Evolutionary conservation across 1,140 invertebrate genomes (phyloP), one percentile per base, ranked within the genome.

Genomic region (Conus betulinus): DNA sequence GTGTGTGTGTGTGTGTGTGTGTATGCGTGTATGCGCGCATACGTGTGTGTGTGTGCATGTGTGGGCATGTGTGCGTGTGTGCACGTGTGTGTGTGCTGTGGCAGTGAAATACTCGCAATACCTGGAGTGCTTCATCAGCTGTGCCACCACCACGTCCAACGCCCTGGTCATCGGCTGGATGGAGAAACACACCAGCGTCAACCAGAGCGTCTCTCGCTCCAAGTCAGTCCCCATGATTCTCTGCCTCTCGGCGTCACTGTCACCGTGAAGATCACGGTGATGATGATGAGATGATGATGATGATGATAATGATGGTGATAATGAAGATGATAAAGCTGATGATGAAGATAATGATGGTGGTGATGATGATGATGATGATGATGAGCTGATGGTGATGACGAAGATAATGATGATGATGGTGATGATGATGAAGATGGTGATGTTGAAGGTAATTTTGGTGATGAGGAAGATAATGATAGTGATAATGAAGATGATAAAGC

Each of bases 111-210:
- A 94, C 89, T 93, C 93, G 7, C 93, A 94, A 20, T 92, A 94
- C 88, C 89, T 95, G 57, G 94, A 95, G 52, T 95, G 94, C 87
- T 94, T 95, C 85, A 93, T 95, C 63, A 95, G 94, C 84, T 95
- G 95, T 92, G 90, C 95, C 13, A 95, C 95, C 0, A 94, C 91
- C 25, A 92, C 90, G 52, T 89, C 90, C 13, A 94, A 93, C 83
- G 94, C 95, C 53, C 84, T 95, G 53, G 94, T 94, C 83, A 94
- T 95, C 88, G 94, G 94, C 52, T 95, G 95, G 95, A 93, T 95
- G 92, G 94, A 95, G 86, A 95, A 95, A 91, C 91, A 94, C 87
- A 92, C 90, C 23, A 90, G 91, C 85, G 88, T 90, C 88, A 92
- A 89, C 88, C 88, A 90, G 71, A 91, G 67, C 63, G 82, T 89